Conservation (phyloP, 2,113 vertebrate species). For the Leiothrix lutea region DNA sequence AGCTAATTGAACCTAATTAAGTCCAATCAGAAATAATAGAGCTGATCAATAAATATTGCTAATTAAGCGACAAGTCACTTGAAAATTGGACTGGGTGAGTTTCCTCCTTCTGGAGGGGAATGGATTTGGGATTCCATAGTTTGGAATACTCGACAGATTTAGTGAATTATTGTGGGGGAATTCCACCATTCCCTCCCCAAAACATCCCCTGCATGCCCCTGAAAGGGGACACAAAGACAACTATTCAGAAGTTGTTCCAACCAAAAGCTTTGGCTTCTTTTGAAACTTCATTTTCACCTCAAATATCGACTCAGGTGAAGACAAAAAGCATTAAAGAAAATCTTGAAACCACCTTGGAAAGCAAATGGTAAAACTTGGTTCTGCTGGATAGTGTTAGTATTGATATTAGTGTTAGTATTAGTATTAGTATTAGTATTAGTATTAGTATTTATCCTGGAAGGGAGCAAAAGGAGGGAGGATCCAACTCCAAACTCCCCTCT, state of each 20-base stretch:
- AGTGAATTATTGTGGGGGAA: neutral
- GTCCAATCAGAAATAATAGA: neutral
- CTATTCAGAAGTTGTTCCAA: neutral
- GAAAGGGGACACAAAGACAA: neutral
- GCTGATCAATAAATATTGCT: neutral
- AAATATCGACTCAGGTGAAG: neutral
- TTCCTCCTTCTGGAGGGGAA: neutral
- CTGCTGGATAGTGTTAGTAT: neutral
- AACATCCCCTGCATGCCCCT: accelerated
- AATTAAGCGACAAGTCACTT: neutral
- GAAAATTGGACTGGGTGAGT: neutral
- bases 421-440: neutral
- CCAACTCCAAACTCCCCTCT: neutral
- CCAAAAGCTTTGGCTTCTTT: neutral
- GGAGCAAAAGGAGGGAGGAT: neutral
- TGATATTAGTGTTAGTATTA: neutral
- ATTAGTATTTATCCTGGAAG: neutral
- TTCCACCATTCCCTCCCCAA: neutral
- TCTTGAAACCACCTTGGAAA: neutral
- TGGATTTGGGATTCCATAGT: neutral
- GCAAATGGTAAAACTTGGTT: neutral
- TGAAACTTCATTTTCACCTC: neutral
- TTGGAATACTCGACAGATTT: neutral
- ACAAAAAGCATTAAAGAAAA: neutral
- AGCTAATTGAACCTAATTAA: neutral